Evolutionary conservation across 2,113 vertebrate species (phyloP).

Genomic region (Fregata magnificens): DNA sequence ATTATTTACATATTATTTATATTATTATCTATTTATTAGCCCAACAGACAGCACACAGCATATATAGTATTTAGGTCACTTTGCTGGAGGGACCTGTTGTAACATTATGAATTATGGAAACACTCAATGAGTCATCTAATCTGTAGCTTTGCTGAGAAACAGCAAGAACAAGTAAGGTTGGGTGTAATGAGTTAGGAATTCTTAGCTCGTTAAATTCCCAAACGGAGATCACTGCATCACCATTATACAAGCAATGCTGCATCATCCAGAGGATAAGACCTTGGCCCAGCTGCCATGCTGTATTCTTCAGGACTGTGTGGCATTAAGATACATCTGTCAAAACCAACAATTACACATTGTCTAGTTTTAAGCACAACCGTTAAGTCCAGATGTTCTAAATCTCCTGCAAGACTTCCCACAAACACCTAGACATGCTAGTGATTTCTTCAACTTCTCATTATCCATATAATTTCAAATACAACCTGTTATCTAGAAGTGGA

Average conservation of each 20-base stretch:
- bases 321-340: not conserved
- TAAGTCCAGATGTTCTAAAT: not conserved
- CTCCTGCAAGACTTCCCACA: not conserved
- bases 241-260: not conserved
- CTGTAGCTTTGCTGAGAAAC: conserved; percentile 1
- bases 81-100: not conserved
- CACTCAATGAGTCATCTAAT: not conserved
- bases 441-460: not conserved
- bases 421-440: not conserved
- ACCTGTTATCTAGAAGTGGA: not conserved
- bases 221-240: not conserved
- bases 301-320: not conserved
- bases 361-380: fast-evolving
- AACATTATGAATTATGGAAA: conserved; percentile 3
- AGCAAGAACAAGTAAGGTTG: not conserved
- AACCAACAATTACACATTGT: not conserved
- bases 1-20: not conserved
- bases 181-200: not conserved
- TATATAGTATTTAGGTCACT: conserved; percentile 3
- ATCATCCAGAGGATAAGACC: not conserved
- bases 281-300: not conserved
- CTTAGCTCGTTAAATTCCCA: not conserved
- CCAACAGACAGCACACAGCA: not conserved
- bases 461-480: not conserved
- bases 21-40: conserved; percentile 15